These are phyloP conservation scores for Ageneiosus marmoratus DNA, from an alignment of 2,113 vertebrate species.

Conservation along the genomic window DNA sequence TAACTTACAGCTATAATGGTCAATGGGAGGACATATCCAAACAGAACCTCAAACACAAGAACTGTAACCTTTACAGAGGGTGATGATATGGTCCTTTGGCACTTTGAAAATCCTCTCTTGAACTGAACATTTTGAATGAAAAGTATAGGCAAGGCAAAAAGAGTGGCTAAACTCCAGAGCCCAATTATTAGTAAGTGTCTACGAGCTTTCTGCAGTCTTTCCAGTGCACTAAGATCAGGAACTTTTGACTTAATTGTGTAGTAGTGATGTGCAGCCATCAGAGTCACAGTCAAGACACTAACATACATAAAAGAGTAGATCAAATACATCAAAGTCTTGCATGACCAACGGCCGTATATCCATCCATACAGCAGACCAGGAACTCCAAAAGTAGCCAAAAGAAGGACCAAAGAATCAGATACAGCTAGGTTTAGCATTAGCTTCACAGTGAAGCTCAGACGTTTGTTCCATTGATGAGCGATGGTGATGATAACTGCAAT, in stretches of 20 bases:
- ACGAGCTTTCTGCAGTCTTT: not conserved
- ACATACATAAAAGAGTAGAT: slow-evolving; percentile 70
- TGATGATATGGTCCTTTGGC: slow-evolving; percentile 55
- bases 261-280: slow-evolving; percentile 69
- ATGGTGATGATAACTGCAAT: slow-evolving; percentile 66
- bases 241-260: slow-evolving; percentile 60
- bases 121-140: slow-evolving; percentile 55
- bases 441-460: slow-evolving; percentile 59
- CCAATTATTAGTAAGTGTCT: slow-evolving; percentile 51
- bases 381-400: slow-evolving; percentile 68
- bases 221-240: slow-evolving; percentile 57
- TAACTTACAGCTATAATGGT: slow-evolving; percentile 65
- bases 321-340: slow-evolving; percentile 64
- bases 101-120: not conserved
- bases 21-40: slow-evolving; percentile 70
- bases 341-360: slow-evolving; percentile 59
- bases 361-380: slow-evolving; percentile 65
- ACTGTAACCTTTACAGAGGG: slow-evolving; percentile 21
- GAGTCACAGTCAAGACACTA: slow-evolving; percentile 68
- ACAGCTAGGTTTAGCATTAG: slow-evolving; percentile 72
- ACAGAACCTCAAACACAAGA: slow-evolving; percentile 67
- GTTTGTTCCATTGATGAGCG: slow-evolving; percentile 57
- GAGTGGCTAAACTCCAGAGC: slow-evolving; percentile 44
- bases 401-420: slow-evolving; percentile 67
- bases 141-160: slow-evolving; percentile 59